Percentiles rank a stretch among this genome's conserved stretches.
Evolutionary conservation across 1,140 invertebrate species (phyloP).

Genomic region (Aphaenogaster floridana): DNA sequence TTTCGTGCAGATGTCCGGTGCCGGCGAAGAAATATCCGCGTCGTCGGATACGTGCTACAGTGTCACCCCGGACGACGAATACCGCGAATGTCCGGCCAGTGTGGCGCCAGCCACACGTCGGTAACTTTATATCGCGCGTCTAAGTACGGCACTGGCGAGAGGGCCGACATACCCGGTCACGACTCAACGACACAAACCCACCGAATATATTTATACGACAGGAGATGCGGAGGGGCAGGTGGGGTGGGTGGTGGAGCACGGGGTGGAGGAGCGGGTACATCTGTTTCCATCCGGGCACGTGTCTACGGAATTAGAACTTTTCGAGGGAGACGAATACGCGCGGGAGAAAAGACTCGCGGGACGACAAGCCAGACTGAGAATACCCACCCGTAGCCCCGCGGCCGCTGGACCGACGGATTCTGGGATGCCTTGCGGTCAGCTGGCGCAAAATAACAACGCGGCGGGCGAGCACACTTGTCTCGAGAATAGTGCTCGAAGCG

Average conservation of each 20-base stretch:
- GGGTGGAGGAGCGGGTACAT: constrained; percentile 63
- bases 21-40: neutral
- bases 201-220: constrained; percentile 76
- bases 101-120: constrained; percentile 50
- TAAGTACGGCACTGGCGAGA: constrained; percentile 56
- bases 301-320: constrained; percentile 78
- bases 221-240: constrained; percentile 18
- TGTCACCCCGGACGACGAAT: constrained; percentile 31
- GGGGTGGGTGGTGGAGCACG: neutral
- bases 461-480: neutral
- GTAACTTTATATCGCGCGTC: constrained; percentile 73
- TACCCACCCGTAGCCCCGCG: constrained; percentile 9
- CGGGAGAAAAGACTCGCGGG: constrained; percentile 27
- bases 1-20: constrained; percentile 27
- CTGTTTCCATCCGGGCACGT: constrained; percentile 80
- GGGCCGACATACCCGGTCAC: constrained; percentile 48
- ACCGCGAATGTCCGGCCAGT: constrained; percentile 57
- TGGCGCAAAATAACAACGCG: constrained; percentile 46
- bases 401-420: constrained; percentile 45
- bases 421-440: constrained; percentile 46
- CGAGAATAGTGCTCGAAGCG: neutral
- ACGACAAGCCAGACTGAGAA: constrained; percentile 54
- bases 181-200: constrained; percentile 54
- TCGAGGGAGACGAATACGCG: constrained; percentile 45
- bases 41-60: constrained; percentile 15